These are phyloP conservation scores for Creontiades dilutus DNA, from an alignment of 2,888 invertebrate genomes.

Conservation along the genomic window DNA sequence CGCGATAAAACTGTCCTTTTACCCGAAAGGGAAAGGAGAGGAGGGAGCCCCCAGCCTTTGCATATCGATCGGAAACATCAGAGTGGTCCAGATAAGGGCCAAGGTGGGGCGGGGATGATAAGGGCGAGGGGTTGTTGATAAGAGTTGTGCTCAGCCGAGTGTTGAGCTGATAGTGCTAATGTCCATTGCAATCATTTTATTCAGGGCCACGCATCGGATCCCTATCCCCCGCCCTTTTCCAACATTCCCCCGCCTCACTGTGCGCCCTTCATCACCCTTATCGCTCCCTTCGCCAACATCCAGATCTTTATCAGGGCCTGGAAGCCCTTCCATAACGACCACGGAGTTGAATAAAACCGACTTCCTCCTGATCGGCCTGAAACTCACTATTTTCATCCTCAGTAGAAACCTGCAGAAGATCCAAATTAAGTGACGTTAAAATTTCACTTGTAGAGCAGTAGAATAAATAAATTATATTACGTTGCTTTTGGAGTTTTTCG, in stretches of 20 bases:
- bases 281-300: constrained; percentile 14
- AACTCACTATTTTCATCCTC: background rate
- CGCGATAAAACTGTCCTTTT: constrained; percentile 69
- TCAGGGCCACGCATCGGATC: constrained; percentile 57
- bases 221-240: background rate
- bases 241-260: background rate
- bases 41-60: constrained; percentile 40
- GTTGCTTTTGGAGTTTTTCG: no score
- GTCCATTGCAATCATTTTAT: constrained; percentile 71
- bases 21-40: background rate
- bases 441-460: no score
- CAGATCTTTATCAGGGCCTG: background rate
- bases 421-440: no score
- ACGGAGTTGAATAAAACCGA: background rate
- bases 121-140: constrained; percentile 25
- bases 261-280: constrained; percentile 26
- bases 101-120: background rate
- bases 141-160: constrained; percentile 65
- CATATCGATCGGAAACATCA: constrained; percentile 64
- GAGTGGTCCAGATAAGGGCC: constrained; percentile 1
- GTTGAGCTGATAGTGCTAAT: constrained; percentile 69
- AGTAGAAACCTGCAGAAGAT: no score
- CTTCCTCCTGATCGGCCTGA: background rate
- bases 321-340: background rate
- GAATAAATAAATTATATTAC: no score